phyloP scores from a whole-genome alignment of 2,113 vertebrate genomes.

The Lonchura striata region DNA sequence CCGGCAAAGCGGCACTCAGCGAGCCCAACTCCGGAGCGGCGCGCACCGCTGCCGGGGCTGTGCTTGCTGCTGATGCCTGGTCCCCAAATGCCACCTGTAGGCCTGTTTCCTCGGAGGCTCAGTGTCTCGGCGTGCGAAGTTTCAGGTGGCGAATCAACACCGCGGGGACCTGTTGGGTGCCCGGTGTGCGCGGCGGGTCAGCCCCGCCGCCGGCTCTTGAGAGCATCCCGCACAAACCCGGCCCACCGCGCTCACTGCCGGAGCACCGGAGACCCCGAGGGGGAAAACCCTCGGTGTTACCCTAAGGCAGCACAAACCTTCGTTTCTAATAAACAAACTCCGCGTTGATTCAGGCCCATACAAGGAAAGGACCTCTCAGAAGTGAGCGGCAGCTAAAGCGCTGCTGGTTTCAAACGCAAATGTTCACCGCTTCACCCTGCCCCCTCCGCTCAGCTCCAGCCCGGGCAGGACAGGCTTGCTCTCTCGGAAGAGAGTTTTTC shows the following conservation, averaged over 20 bases:
- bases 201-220: neutral
- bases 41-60: neutral
- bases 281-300: neutral
- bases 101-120: neutral
- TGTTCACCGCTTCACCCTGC: neutral
- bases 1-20: neutral
- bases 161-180: neutral
- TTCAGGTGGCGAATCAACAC: neutral
- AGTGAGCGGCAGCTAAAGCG: neutral
- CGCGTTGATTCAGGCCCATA: rapidly evolving
- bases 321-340: neutral
- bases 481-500: neutral
- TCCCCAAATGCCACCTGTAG: conserved; percentile 31
- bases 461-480: neutral
- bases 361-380: neutral
- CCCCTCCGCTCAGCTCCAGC: neutral
- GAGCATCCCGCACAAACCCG: neutral
- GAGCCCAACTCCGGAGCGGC: neutral
- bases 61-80: neutral
- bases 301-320: neutral
- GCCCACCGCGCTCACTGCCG: neutral
- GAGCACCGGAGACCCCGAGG: neutral
- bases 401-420: neutral
- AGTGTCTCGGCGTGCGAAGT: neutral
- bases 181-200: neutral